These are phyloP conservation scores for Watsonalla cultraria DNA, from an alignment of 2,888 invertebrate species.

Conservation along the genomic window DNA sequence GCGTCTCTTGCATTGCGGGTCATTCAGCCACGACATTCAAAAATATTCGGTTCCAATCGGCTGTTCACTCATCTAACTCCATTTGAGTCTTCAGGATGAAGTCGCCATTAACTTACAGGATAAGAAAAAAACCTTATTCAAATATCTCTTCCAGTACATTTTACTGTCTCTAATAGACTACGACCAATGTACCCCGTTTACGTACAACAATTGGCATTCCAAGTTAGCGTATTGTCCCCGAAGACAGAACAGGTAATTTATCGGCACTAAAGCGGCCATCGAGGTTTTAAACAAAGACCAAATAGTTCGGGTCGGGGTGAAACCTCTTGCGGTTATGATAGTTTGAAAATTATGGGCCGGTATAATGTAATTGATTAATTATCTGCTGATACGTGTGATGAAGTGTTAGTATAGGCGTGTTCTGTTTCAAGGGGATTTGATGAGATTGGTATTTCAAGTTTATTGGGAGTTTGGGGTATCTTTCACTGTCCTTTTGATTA, in stretches of 20 bases:
- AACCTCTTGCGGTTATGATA: constrained; percentile 52
- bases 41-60: too few species aligned
- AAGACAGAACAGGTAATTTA: constrained; percentile 75
- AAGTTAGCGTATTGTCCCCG: constrained; percentile 69
- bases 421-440: background rate
- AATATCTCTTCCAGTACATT: constrained; percentile 6
- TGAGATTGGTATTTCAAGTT: background rate
- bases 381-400: background rate
- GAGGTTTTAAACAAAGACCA: constrained; percentile 52
- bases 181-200: constrained; percentile 54
- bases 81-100: too few species aligned
- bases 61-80: too few species aligned
- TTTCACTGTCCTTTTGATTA: background rate
- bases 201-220: constrained; percentile 63
- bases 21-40: too few species aligned
- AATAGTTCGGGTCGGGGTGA: constrained; percentile 42
- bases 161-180: constrained; percentile 46
- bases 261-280: constrained; percentile 55
- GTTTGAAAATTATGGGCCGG: constrained; percentile 29
- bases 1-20: too few species aligned
- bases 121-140: background rate
- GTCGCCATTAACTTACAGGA: background rate
- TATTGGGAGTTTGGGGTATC: background rate
- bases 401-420: background rate
- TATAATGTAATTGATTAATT: constrained; percentile 11